Percentiles rank a stretch among this genome's conserved stretches.
phyloP scores from a whole-genome alignment of 2,113 vertebrate species.

The Typhlomys cinereus region DNA sequence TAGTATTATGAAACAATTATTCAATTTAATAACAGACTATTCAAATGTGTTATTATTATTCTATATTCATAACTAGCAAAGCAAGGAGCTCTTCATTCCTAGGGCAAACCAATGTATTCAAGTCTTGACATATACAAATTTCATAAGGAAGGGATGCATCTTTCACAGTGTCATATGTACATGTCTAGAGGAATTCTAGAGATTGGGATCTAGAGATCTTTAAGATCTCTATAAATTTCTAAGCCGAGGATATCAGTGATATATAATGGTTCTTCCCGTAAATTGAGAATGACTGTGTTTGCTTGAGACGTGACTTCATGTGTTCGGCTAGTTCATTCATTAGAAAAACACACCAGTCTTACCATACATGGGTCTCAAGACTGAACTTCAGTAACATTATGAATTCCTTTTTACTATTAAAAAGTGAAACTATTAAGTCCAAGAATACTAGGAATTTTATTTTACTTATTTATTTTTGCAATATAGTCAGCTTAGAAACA shows the following conservation, averaged over 20 bases:
- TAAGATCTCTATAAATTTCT: not conserved
- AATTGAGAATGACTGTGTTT: constrained; percentile 22
- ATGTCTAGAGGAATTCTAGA: not conserved
- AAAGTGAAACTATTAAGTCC: constrained; percentile 10
- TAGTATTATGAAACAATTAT: not conserved
- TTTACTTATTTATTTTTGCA: not conserved
- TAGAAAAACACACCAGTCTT: not conserved
- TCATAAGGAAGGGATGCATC: not conserved
- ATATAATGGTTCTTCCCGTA: not conserved
- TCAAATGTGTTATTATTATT: constrained; percentile 47
- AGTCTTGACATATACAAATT: not conserved
- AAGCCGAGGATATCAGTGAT: not conserved
- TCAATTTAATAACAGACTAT: not conserved
- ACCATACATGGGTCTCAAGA: not conserved
- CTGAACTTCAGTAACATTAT: not conserved
- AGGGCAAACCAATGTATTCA: not conserved
- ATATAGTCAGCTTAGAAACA: not conserved
- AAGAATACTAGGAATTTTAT: not conserved
- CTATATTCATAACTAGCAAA: constrained; percentile 10
- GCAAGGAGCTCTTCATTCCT: not conserved
- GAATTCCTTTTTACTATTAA: not conserved
- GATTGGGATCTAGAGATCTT: not conserved
- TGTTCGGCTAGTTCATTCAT: not conserved
- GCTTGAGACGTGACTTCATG: not conserved
- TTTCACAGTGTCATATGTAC: not conserved